Base-by-base conservation (phyloP, 2,797 vertebrate species). In the Sardinella longiceps region DNA sequence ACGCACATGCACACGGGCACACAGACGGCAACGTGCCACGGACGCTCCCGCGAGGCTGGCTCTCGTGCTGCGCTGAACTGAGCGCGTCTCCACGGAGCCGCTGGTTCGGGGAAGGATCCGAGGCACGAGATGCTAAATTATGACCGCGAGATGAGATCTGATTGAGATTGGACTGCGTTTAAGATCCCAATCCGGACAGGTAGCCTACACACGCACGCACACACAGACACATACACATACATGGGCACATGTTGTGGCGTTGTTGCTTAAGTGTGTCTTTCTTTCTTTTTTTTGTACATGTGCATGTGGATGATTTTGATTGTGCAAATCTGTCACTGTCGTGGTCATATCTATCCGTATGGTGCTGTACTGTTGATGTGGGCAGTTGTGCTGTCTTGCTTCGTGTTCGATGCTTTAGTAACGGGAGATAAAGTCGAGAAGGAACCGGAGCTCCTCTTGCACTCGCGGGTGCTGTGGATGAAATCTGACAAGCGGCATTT, bases 271-370 rank as follows among this genome's bases (percentile, higher is more conserved):
- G 14, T 50, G 48, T 50, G 11, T 14, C 15, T 48, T 48, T 7
- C 23, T n/a, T n/a, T 33, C 15, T 48, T 48, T 7, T 37, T n/a
- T n/a, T 33, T 84, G 74, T 50, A 25, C 77, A 33, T 80, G 77
- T 84, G 80, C 83, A 56, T 82, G 80, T 48, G 83, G 39, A 80
- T 83, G 81, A 45, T 46, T 82, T 60, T 82, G 25, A 48, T 53
- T 81, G 60, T 51, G 43, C 28, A 25, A 5, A 25, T 81, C 20
- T 81, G 80, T 81, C 46, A 48, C 12, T 48, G 7, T 5, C 43
- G 80, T 81, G 80, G 43, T 20, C 46, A n/a, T 53, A 25, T 53
- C 11, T 28, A 10, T 50, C 15, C n/a, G 3, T 58, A 39, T 70
- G 30, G 63, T 81, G 53, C 23, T 23, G 7, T 5, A 33, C 10